Base-by-base conservation (phyloP, 2,888 invertebrate species). In the Harpalus rubripes region DNA sequence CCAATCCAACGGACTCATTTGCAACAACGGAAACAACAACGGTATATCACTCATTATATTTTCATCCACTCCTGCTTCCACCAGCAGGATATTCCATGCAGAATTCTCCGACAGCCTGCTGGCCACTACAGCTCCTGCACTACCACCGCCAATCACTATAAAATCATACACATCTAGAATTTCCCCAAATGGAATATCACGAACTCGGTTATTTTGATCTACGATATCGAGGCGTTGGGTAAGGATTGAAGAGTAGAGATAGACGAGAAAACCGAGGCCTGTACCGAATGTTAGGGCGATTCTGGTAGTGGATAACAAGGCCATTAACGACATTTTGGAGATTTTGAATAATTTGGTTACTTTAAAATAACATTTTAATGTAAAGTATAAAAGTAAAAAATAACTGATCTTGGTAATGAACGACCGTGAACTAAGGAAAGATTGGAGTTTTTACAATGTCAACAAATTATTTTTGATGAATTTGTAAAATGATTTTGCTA, bases 1-100 rank as follows among this genome's bases (percentile, higher is more conserved):
- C 97, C 97, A 97, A 90, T 97, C 97, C 87, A 96, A 92, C 0
- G 94, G 93, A 0, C 95, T 94, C 12, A 94, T 92, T 90, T 96
- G 96, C 18, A 97, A 91, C 0, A 93, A 91, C 0, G 96, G 95
- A 88, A 95, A 96, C 87, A 95, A 84, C 15, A 94, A 91, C 0
- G 97, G 97, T 26, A 96, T 89, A 87, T 97, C 97, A 0, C 95
- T 93, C 0, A 96, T 87, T 0, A 94, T 91, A 8, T 95, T 94
- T 89, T 96, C 96, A 87, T 96, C 95, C 7, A 93, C 93, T 0
- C 96, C 97, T 0, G 96, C 96, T 92, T 97, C 97, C 74, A 97
- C 87, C n/a, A 97, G 90, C 2, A 97, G 91, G 0, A 97, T 93
- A 86, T 92, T 94, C 95, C 96, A 96, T 18, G 93, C 91, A 0